Base-by-base conservation (phyloP, 1,140 invertebrate species). In the Mycetomoellerius zeteki region DNA sequence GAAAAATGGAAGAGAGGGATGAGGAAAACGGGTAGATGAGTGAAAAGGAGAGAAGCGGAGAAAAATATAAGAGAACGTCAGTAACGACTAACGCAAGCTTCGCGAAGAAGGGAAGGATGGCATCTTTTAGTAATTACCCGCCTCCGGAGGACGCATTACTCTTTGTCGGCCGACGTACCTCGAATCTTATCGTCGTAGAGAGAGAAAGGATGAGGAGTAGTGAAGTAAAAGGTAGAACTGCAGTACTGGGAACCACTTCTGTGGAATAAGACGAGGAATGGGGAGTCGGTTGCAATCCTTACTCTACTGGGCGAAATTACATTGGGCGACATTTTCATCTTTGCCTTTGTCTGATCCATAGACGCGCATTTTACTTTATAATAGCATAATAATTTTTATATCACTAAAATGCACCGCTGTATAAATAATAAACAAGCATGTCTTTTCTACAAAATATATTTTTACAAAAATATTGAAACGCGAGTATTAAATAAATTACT, bases 101-200 rank as follows among this genome's bases (percentile, higher is more conserved):
- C 60, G 37, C 60, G 52, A 52, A 65, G 62, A 60, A 85, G 52
- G 84, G 54, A 86, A 62, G 78, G 27, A 86, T 65, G 87, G 58
- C 67, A 89, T 91, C 85, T 90, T 90, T 90, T 64, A 86, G 87
- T 91, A 90, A 91, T 91, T 91, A 90, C 89, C 73, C 77, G 84
- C 78, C 85, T 86, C 75, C 78, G 54, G 87, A 89, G 85, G 85
- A 76, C 75, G 64, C 89, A 91, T 91, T 91, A 90, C 80, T 91
- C 90, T 91, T 91, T 90, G 89, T 89, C 80, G 84, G 43, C 73
- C 75, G 84, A 84, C 81, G 64, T 86, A 81, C 58, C 37, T 62
- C 30, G 72, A 78, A 85, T 89, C 85, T 87, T 89, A 89, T 90
- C 85, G 62, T 73, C 56, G 76, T 24, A 52, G 47, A 19, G 71